Base-by-base conservation (phyloP, 1,140 invertebrate species). In the Nilaparvata lugens region DNA sequence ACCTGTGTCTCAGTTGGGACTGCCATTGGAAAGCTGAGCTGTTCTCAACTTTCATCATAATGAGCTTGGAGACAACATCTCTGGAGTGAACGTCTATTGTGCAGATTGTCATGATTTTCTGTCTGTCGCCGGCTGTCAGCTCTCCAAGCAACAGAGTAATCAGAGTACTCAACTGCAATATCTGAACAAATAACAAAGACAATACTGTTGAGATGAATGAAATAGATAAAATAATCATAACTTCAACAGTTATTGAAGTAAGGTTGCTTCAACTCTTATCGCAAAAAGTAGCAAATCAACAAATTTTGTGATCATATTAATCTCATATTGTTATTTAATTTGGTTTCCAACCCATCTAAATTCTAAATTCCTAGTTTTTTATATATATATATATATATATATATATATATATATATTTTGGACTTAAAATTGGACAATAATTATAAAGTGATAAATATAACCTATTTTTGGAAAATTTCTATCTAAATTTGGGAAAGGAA, bases 31-130 rank as follows among this genome's bases (percentile, higher is more conserved):
- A 96, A 4, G 89, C 88, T 35, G 84, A 82, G 0, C 85, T 81
- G 60, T 79, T 83, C 69, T 95, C 92, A 1, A 94, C 85, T 74
- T 91, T 93, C 45, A 83, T 79, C 0, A 75, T 61, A 58, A 96
- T 92, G 67, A 96, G 81, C 70, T 90, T 93, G 0, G 81, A 81
- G 0, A 95, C 89, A 13, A 95, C 91, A 72, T 96, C 93, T 68
- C 93, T 77, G 13, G 89, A 89, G 68, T 90, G 87, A 0, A 96
- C 93, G 71, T 96, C 93, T 68, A 95, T 94, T 0, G 93, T 95
- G 76, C 93, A 95, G 64, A 95, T 89, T 0, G 93, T 95, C 88
- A 94, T 95, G 65, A 95, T 93, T 73, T 95, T 95, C 73, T 95
- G 91, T 3, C 93, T 79, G 69, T 95, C 89, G n/a, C 86, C 86